A percentile compares a stretch with the other conserved stretches of the same genome.
Conservation (phyloP, 2,797 vertebrate species). For the Lepilemur ruficaudatus region DNA sequence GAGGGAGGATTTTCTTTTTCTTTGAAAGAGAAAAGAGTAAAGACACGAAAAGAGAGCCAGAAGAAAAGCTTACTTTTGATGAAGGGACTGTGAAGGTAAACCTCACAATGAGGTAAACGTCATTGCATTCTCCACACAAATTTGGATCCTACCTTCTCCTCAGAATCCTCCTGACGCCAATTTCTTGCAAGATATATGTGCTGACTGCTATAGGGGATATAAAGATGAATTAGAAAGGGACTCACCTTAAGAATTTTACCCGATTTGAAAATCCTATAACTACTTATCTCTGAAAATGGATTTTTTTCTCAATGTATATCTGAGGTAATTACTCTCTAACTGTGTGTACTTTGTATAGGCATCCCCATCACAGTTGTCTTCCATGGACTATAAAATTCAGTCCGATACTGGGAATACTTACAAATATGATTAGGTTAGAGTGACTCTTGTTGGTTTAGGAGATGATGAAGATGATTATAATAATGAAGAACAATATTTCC, state of each 20-base stretch:
- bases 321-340: neutral
- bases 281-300: neutral
- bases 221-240: neutral
- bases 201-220: neutral
- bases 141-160: neutral
- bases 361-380: neutral
- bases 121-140: neutral
- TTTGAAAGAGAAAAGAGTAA: neutral
- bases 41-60: neutral
- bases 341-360: neutral
- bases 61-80: neutral
- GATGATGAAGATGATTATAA: neutral
- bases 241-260: neutral
- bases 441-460: neutral
- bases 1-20: neutral
- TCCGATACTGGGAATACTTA: neutral
- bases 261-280: neutral
- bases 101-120: neutral
- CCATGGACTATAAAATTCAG: neutral
- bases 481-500: neutral
- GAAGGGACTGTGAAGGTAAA: neutral
- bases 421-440: neutral
- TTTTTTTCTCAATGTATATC: neutral
- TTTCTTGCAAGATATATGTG: neutral
- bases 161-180: neutral